Evolutionary conservation across 2,113 vertebrate species (phyloP), one percentile per base, ranked within the genome.

Genomic region (Tringa solitaria): DNA sequence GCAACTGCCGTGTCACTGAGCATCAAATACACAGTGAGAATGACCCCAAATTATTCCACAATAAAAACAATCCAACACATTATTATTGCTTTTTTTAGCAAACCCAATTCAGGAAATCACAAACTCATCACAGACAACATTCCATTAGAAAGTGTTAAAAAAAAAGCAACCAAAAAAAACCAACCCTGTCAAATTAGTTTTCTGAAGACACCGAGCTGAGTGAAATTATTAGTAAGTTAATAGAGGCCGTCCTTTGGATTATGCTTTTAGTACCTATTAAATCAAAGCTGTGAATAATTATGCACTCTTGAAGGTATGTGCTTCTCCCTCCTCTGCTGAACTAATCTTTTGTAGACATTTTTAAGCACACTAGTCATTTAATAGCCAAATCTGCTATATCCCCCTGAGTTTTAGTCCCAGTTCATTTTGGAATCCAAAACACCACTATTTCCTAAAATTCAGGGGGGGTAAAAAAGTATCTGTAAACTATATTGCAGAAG

Each of bases 201-300:
- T 90, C 85, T 88, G 90, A 96, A 89, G 76, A 84, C 39, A 78
- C 0, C 77, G 23, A 68, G 33, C 41, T 83, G 54, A 91, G 18
- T 82, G 53, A 95, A 93, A 95, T 90, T 87, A 91, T 77, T 95
- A 96, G 45, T 67, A 93, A 94, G 93, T 82, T 95, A 96, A 91
- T 80, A 85, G 67, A 94, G 78, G 87, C 54, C 59, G 91, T 87
- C 41, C 50, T 79, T 78, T 90, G n/a, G 53, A 92, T 76, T 92
- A 91, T n/a, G 57, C 61, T 87, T 92, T 96, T 88, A 91, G 59
- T 80, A 80, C 28, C 82, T 92, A 77, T 77, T 91, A 93, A 94
- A 93, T 91, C 89, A 96, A 88, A 93, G 59, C 59, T 61, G 70
- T 83, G 87, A 95, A 74, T 88, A 90, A 95, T 89, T 69, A 75